Evolutionary conservation across 2,888 invertebrate genomes (phyloP), one percentile per base, ranked within the genome.

Genomic region (Cataglyphis altisquamis): DNA sequence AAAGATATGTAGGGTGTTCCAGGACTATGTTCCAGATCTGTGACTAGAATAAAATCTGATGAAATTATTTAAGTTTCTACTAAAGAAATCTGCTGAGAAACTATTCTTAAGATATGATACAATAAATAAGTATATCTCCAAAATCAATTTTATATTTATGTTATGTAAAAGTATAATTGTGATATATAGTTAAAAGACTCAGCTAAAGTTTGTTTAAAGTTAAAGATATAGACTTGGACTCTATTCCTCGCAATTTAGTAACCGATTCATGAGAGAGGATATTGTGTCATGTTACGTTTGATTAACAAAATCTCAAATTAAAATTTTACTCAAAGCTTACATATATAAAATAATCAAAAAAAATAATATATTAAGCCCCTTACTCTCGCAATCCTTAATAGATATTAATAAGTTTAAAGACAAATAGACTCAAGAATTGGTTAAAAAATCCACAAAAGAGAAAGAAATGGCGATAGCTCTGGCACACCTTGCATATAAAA

Each of bases 1-100:
- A 72, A 25, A 77, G 41, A 80, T 78, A 70, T 70, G 36, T 70
- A 70, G 1, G 15, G 21, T 70, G 72, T 72, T 48, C 45, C 73
- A 72, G 41, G 9, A 29, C 60, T 80, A 45, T 60, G 5, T 55
- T 70, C 8, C 5, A 55, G 1, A 8, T 9, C 15, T 41, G 10
- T 18, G 57, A 45, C 21, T 70, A 60, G 41, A 60, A 70, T 21
- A 18, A 29, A 32, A 57, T 15, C 8, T 15, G 0, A 78, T 39
- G 10, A 75, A 32, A 52, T 48, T 25, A 25, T 52, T 48, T 36
- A n/a, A 68, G 12, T 41, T 57, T 67, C 25, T 60, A 18, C 0
- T 39, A 4, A 63, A 63, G 1, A 36, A 55, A 25, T 72, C 36
- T 21, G 1, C 1, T 36, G 3, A 52, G 2, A 72, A 55, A 57